A percentile compares a stretch with the other conserved stretches of the same genome.
Conservation (phyloP, 2,888 invertebrate genomes). For the Epinotia bilunana region DNA sequence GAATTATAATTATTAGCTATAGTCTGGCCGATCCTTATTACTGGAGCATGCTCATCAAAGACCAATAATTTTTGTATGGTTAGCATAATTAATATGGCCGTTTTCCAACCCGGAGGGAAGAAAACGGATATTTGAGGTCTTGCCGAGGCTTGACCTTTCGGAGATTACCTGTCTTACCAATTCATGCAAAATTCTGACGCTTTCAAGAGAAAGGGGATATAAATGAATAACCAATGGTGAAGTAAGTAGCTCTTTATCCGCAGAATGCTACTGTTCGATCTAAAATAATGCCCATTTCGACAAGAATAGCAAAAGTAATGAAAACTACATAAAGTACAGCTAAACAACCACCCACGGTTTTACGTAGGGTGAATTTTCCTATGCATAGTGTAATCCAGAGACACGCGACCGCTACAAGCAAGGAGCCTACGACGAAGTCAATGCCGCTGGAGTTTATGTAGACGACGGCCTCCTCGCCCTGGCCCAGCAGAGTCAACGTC, state of each 20-base stretch:
- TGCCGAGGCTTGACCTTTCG: too few relatives aligned
- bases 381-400: constrained; percentile 88
- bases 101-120: too few relatives aligned
- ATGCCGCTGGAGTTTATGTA: constrained; percentile 91
- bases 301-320: constrained; percentile 90
- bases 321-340: constrained; percentile 87
- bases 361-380: constrained; percentile 89
- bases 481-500: constrained; percentile 82
- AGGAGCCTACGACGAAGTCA: constrained; percentile 91
- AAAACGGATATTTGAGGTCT: too few relatives aligned
- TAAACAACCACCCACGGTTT: constrained; percentile 87
- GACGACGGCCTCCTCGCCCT: constrained; percentile 81
- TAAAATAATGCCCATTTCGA: constrained; percentile 90
- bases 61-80: not conserved
- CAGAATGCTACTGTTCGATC: constrained; percentile 53
- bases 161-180: too few relatives aligned
- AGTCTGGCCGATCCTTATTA: not conserved
- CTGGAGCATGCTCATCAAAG: not conserved
- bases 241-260: constrained; percentile 3
- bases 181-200: too few relatives aligned
- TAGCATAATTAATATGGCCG: too few relatives aligned
- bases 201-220: not conserved
- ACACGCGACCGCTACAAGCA: constrained; percentile 89
- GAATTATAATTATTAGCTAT: not conserved
- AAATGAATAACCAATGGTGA: not conserved